Percentiles rank a stretch among this genome's conserved stretches.
These are phyloP conservation scores for Rhynchonycteris naso DNA, from an alignment of 2,797 vertebrate genomes.

Conservation along the genomic window DNA sequence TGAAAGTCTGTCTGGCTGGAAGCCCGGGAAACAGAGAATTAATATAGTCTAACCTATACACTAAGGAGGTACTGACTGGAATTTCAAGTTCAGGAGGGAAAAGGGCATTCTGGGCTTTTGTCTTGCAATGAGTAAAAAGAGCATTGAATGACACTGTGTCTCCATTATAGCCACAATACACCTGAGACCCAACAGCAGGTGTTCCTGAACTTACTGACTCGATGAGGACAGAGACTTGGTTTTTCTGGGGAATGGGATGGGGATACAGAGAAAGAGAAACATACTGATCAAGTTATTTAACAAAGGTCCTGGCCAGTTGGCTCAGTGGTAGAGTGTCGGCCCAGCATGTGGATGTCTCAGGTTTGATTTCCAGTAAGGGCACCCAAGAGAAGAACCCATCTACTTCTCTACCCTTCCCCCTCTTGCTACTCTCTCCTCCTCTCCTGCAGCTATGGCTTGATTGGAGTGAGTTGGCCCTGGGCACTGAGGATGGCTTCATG, in stretches of 20 bases:
- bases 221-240: neutral
- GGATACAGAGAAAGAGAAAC: neutral
- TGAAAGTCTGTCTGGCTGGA: slow-evolving; percentile 76
- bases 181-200: neutral
- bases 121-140: slow-evolving; percentile 31
- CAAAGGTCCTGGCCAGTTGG: no score
- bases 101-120: slow-evolving; percentile 64
- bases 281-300: neutral
- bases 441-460: no score
- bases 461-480: no score
- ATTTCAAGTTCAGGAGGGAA: slow-evolving; percentile 69
- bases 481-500: no score
- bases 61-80: slow-evolving; percentile 64
- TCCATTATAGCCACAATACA: slow-evolving; percentile 14
- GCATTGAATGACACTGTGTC: slow-evolving; percentile 13
- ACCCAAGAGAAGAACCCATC: no score
- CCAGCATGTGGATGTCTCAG: no score
- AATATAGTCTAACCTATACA: slow-evolving; percentile 63
- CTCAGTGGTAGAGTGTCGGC: no score
- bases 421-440: no score
- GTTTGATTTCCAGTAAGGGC: no score
- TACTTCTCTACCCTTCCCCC: no score
- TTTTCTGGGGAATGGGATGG: neutral
- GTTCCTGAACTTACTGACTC: neutral
- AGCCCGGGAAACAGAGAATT: slow-evolving; percentile 80